These are phyloP conservation scores for Mycetomoellerius zeteki DNA, from an alignment of 1,140 invertebrate species.

Conservation along the genomic window DNA sequence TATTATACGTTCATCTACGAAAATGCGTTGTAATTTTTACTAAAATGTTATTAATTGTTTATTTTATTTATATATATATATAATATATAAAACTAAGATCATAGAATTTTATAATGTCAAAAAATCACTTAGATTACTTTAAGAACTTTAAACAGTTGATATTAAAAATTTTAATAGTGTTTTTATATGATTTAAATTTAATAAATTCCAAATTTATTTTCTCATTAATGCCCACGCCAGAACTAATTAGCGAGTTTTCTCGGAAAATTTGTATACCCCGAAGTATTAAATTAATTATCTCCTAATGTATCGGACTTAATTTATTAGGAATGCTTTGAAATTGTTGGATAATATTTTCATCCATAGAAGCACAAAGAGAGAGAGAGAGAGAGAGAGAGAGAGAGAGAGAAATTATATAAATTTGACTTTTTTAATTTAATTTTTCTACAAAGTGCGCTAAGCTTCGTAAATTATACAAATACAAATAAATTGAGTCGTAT, in stretches of 20 bases:
- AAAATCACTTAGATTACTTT: not conserved
- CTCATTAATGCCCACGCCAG: not conserved
- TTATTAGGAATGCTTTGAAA: slow-evolving; percentile 33
- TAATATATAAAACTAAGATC: not conserved
- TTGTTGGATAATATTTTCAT: slow-evolving; percentile 11
- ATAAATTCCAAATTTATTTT: slow-evolving; percentile 33
- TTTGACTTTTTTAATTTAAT: not conserved
- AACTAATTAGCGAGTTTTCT: not conserved
- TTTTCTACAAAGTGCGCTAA: not conserved
- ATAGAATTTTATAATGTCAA: not conserved
- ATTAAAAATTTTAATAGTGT: not conserved
- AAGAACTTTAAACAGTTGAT: slow-evolving; percentile 13
- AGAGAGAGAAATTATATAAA: not conserved
- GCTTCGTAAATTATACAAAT: not conserved
- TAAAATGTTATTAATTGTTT: slow-evolving; percentile 9
- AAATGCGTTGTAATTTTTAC: not conserved
- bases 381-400: too few relatives aligned
- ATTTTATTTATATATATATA: not conserved
- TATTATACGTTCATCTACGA: not conserved
- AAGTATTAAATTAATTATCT: slow-evolving; percentile 33
- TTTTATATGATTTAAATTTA: slow-evolving; percentile 3
- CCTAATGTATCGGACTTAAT: not conserved
- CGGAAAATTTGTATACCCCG: not conserved
- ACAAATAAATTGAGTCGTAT: not conserved
- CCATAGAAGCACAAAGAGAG: not conserved